These are phyloP conservation scores for Sphaeridia pumilis DNA, from an alignment of 2,888 invertebrate genomes.

Conservation along the genomic window DNA sequence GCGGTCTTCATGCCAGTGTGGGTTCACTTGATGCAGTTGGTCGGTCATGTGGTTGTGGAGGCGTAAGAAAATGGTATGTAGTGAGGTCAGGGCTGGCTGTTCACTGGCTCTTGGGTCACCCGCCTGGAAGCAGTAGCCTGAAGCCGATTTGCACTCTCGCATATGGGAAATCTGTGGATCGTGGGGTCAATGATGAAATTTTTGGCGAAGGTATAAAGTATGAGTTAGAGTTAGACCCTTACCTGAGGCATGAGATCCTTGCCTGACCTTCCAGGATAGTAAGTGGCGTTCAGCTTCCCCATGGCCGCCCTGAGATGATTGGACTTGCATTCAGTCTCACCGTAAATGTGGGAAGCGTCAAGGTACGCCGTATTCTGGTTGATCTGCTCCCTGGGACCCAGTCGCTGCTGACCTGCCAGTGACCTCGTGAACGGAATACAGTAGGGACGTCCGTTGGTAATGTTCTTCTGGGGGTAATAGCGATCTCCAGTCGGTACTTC, in stretches of 20 bases:
- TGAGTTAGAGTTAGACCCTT: background rate
- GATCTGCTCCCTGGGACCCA: slow-evolving; percentile 82
- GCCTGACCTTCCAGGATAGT: slow-evolving; percentile 54
- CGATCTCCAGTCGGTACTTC: slow-evolving; percentile 78
- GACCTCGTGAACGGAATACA: slow-evolving; percentile 94
- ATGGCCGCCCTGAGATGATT: slow-evolving; percentile 63
- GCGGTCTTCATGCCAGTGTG: slow-evolving; percentile 77
- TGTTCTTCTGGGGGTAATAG: slow-evolving; percentile 68
- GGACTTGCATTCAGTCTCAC: slow-evolving; percentile 72
- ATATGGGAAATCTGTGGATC: slow-evolving; percentile 14
- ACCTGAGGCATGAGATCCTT: slow-evolving; percentile 70
- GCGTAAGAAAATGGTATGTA: slow-evolving; percentile 77
- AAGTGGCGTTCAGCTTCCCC: slow-evolving; percentile 69
- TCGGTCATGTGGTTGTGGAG: slow-evolving; percentile 82
- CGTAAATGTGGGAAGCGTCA: slow-evolving; percentile 78
- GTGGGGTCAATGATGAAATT: background rate
- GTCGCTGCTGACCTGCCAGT: slow-evolving; percentile 74
- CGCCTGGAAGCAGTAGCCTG: slow-evolving; percentile 75
- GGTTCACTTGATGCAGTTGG: slow-evolving; percentile 64
- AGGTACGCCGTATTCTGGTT: slow-evolving; percentile 87
- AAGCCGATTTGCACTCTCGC: slow-evolving; percentile 77
- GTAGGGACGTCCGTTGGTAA: slow-evolving; percentile 65
- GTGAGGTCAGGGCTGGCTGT: slow-evolving; percentile 75
- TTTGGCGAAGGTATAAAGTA: background rate
- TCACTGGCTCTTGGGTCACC: slow-evolving; percentile 87